A percentile compares a stretch with the other conserved stretches of the same genome.
Conservation (phyloP, 2,888 invertebrate species). For the Petrolisthes manimaculis region DNA sequence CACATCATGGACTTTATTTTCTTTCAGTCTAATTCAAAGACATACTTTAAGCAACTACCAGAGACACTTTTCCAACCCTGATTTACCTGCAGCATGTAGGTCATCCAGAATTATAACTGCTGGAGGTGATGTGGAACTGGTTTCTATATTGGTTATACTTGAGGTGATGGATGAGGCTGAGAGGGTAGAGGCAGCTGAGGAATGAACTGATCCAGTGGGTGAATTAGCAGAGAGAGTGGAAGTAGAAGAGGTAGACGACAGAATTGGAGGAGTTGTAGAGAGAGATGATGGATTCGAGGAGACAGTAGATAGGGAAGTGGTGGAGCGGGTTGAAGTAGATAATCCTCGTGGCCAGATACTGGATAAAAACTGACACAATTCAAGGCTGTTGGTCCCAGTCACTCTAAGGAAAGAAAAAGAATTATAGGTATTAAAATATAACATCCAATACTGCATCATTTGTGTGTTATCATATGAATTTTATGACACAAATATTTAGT, state of each 20-base stretch:
- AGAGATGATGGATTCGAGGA: background rate
- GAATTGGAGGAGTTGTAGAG: background rate
- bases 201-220: background rate
- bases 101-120: slow-evolving; percentile 48
- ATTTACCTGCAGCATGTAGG: slow-evolving; percentile 48
- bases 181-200: slow-evolving; percentile 4
- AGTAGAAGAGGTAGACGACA: slow-evolving; percentile 13
- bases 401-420: slow-evolving; percentile 28
- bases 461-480: no score
- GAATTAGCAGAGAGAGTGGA: slow-evolving; percentile 6
- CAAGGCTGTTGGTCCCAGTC: slow-evolving; percentile 47
- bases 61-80: background rate
- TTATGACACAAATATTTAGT: no score
- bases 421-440: background rate
- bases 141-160: slow-evolving; percentile 5
- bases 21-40: no score
- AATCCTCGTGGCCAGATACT: slow-evolving; percentile 41
- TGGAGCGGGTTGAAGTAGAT: slow-evolving; percentile 8
- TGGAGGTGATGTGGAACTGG: slow-evolving; percentile 4
- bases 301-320: background rate
- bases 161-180: slow-evolving; percentile 4
- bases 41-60: no score
- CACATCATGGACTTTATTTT: no score
- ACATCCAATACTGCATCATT: no score
- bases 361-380: slow-evolving; percentile 52